These are phyloP conservation scores for Cynopterus brachyotis DNA, from an alignment of 2,113 vertebrate genomes.

Conservation along the genomic window DNA sequence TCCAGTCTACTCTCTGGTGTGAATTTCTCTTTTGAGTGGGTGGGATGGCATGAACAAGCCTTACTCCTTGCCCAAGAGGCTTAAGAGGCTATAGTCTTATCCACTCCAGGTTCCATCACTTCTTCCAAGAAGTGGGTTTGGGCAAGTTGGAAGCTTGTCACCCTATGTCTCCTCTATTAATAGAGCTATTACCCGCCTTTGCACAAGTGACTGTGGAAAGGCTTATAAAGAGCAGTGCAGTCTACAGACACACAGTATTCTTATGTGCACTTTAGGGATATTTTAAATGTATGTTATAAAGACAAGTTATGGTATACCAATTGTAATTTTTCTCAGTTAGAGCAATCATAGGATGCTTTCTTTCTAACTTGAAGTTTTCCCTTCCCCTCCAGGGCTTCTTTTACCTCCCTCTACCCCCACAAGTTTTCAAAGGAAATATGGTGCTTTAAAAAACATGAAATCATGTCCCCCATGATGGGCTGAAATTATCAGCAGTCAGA, in stretches of 20 bases:
- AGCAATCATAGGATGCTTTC: neutral
- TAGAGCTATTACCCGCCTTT: neutral
- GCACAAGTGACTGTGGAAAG: neutral
- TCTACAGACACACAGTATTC: neutral
- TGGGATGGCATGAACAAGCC: neutral
- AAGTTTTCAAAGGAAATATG: conserved; percentile 34
- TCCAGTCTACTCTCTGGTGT: fast-evolving
- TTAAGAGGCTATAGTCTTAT: neutral
- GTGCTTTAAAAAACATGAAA: neutral
- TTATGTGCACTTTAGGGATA: too few relatives aligned
- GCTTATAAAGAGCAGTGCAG: fast-evolving
- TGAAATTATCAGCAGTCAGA: neutral
- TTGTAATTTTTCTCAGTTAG: neutral
- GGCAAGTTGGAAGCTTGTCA: neutral
- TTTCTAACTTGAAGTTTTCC: neutral
- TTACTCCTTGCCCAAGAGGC: neutral
- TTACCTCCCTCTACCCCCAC: neutral
- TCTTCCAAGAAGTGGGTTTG: neutral
- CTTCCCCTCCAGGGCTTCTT: neutral
- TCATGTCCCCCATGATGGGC: neutral
- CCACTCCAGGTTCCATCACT: neutral
- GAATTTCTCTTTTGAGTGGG: neutral
- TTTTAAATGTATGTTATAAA: neutral
- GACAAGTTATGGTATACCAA: neutral
- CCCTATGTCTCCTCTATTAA: neutral